A percentile compares a stretch with the other conserved stretches of the same genome.
These are phyloP conservation scores for Druceiella hillmani DNA, from an alignment of 2,888 invertebrate genomes.

Conservation along the genomic window DNA sequence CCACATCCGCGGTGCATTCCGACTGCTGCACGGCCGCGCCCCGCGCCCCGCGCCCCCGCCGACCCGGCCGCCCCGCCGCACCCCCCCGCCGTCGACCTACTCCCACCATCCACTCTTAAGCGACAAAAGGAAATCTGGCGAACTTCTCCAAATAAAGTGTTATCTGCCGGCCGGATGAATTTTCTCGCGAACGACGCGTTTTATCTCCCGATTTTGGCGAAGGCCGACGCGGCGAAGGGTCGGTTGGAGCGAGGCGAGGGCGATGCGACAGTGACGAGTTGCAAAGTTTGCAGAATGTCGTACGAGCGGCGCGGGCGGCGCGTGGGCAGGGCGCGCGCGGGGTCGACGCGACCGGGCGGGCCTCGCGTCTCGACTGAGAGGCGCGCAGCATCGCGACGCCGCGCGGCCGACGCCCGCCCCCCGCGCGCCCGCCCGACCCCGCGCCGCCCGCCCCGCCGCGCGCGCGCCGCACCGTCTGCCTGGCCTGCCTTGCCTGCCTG, in stretches of 20 bases:
- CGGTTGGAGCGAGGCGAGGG: not conserved
- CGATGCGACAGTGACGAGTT: too few species aligned
- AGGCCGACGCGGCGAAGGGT: not conserved
- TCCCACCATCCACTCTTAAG: conserved; percentile 35
- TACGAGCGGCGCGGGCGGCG: conserved; percentile 27
- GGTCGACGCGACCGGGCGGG: conserved; percentile 49
- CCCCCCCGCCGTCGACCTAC: conserved; percentile 35
- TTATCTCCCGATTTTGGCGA: conserved; percentile 21
- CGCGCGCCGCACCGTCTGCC: conserved; percentile 40
- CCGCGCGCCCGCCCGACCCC: conserved; percentile 22
- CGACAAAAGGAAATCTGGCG: conserved; percentile 49
- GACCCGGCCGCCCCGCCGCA: conserved; percentile 49
- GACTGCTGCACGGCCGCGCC: conserved; percentile 40
- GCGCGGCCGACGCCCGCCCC: conserved; percentile 46
- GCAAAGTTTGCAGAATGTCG: conserved; percentile 4
- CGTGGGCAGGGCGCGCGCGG: conserved; percentile 44
- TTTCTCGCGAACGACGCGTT: conserved; percentile 12
- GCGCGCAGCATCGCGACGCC: conserved; percentile 59
- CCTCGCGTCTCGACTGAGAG: conserved; percentile 61
- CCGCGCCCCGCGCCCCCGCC: conserved; percentile 39
- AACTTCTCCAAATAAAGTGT: conserved; percentile 34
- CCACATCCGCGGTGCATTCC: conserved; percentile 53
- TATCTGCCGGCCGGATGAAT: conserved; percentile 13
- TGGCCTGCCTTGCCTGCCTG: conserved; percentile 27
- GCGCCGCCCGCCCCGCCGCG: conserved; percentile 20